Base-by-base conservation (phyloP, 1,140 invertebrate genomes). In the Psix sp. region DNA sequence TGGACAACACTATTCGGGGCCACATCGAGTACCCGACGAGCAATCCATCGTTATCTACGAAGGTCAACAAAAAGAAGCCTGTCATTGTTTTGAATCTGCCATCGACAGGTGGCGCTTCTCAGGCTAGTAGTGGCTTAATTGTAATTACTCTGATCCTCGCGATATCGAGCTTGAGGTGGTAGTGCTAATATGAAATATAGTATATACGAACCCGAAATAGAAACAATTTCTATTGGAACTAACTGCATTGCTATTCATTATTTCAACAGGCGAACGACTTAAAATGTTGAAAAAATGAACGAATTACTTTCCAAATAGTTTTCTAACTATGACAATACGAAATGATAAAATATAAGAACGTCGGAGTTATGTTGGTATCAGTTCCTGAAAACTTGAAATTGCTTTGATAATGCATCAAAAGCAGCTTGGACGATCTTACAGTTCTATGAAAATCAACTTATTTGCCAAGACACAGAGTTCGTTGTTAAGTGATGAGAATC, bases 111-210 rank as follows among this genome's bases (percentile, higher is more conserved):
- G 60, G 56, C 10, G 73, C 66, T 71, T 76, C 73, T 71, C 73
- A 76, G 65, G 65, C 73, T 75, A 66, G 73, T 70, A 75, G 73
- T 75, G 73, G 66, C 66, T 70, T 75, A 66, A 60, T 75, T 60
- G 66, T 59, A 70, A 70, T 75, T 70, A 66, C 59, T 48, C 45
- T 75, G 15, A 62, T 66, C 54, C 60, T 75, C 24, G 59, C 65
- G n/a, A 66, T 66, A 39, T 75, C 54, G 59, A 75, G 59, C 48
- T 75, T 75, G 48, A 68, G 62, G 40, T 66, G 73, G 66, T 71
- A 70, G 56, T 71, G 45, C 11, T 74, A 35, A 45, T 13, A 35
- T 38, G 7, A 51, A 36, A 56, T 56, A 54, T 21, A 33, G 29
- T 46, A 48, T 20, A 51, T 40, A 46, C 35, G 42, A 36, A 35